Evolutionary conservation across 2,797 vertebrate species (phyloP).

Genomic region (Benthosema pterotum): DNA sequence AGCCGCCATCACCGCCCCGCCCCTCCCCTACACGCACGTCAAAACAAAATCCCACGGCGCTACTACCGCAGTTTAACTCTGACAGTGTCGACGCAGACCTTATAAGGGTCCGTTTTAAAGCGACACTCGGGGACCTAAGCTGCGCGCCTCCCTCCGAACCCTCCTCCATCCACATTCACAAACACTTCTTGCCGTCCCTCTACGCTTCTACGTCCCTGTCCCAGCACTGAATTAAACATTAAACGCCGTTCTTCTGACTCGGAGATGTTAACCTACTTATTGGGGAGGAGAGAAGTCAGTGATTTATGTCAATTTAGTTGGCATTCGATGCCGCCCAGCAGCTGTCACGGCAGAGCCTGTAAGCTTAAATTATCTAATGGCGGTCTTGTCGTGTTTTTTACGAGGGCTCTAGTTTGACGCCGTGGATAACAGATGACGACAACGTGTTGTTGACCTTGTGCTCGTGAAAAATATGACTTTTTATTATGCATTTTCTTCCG

Average conservation of each 20-base stretch:
- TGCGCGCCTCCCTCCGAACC: conserved; percentile 53
- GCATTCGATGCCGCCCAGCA: conserved; percentile 80
- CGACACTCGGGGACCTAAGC: not conserved
- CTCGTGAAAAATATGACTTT: conserved; percentile 65
- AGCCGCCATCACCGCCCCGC: conserved; percentile 51
- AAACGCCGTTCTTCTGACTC: conserved; percentile 77
- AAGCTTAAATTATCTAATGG: conserved; percentile 83
- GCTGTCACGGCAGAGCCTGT: conserved; percentile 75
- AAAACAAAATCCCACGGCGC: conserved; percentile 5
- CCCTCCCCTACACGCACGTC: conserved; percentile 27
- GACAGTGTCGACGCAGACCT: too few relatives aligned
- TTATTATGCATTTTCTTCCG: conserved; percentile 50
- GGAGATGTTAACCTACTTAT: conserved; percentile 85
- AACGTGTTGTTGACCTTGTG: conserved; percentile 73
- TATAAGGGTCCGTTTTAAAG: too few relatives aligned
- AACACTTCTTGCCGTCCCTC: conserved; percentile 75
- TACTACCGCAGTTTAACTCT: not conserved
- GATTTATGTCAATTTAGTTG: conserved; percentile 81
- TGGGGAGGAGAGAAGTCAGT: conserved; percentile 66
- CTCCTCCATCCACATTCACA: conserved; percentile 39
- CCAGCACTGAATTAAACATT: conserved; percentile 80
- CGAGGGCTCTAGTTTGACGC: conserved; percentile 67
- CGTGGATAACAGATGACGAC: conserved; percentile 65
- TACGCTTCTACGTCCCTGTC: conserved; percentile 66
- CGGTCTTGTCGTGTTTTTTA: conserved; percentile 60